phyloP scores from a whole-genome alignment of 2,888 invertebrate species.

The Drosophila mimetica region DNA sequence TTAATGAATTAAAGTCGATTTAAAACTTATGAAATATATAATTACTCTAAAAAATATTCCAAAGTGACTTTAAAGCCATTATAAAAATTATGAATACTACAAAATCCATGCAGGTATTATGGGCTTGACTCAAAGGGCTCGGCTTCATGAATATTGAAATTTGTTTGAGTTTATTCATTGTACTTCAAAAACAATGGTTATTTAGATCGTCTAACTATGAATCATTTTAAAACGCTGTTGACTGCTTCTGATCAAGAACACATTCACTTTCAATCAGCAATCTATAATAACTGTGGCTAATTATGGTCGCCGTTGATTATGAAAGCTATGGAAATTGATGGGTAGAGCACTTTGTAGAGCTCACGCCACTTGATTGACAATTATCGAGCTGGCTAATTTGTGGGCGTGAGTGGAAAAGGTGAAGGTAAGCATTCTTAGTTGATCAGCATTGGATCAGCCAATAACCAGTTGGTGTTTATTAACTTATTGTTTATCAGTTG shows the following conservation, averaged over 20 bases:
- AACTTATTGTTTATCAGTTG: conserved; percentile 7
- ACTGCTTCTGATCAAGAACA: not conserved
- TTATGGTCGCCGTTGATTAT: conserved; percentile 36
- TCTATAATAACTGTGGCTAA: conserved; percentile 13
- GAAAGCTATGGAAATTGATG: conserved; percentile 56
- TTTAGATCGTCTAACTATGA: not conserved
- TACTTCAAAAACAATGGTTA: too few relatives aligned
- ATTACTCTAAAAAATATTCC: too few relatives aligned
- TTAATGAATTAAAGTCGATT: too few relatives aligned
- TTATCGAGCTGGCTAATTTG: conserved; percentile 59
- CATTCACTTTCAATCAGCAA: conserved; percentile 28
- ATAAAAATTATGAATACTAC: too few relatives aligned
- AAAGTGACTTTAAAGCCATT: too few relatives aligned
- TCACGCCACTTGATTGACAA: conserved; percentile 49
- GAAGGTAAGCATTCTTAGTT: conserved; percentile 48
- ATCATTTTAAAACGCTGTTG: not conserved
- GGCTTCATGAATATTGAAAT: too few relatives aligned
- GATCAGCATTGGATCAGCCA: conserved; percentile 17
- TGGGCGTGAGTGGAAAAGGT: conserved; percentile 51
- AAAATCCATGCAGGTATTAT: too few relatives aligned
- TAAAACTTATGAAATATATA: too few relatives aligned
- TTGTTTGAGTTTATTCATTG: too few relatives aligned
- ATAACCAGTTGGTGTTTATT: conserved; percentile 18
- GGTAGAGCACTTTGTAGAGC: conserved; percentile 28
- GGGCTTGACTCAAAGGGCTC: too few relatives aligned